Percentiles rank a stretch among this genome's conserved stretches.
Evolutionary conservation across 2,888 invertebrate genomes (phyloP).

Genomic region (Trissonchulus latispiculum): DNA sequence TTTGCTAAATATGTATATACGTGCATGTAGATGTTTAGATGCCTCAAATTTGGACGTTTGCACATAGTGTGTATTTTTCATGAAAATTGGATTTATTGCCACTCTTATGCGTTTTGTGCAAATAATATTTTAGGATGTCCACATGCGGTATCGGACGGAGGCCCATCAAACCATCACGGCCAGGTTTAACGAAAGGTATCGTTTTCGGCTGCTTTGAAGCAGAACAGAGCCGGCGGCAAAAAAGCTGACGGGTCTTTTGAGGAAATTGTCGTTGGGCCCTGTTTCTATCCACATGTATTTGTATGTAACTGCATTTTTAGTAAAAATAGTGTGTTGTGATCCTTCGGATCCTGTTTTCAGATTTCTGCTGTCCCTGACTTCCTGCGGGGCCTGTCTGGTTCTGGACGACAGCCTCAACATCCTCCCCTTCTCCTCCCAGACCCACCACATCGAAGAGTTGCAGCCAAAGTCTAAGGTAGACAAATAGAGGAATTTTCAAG

Average conservation of each 20-base stretch:
- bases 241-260: too few relatives aligned
- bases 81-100: slow-evolving; percentile 6
- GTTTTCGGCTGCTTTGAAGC: too few relatives aligned
- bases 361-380: slow-evolving; percentile 76
- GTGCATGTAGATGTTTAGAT: too few relatives aligned
- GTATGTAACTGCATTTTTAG: too few relatives aligned
- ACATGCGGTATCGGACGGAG: slow-evolving; percentile 85
- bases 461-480: slow-evolving; percentile 39
- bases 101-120: background rate
- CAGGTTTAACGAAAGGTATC: slow-evolving; percentile 79
- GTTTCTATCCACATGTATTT: too few relatives aligned
- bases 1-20: too few relatives aligned
- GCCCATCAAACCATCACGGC: slow-evolving; percentile 80
- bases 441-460: slow-evolving; percentile 66
- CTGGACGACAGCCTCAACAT: slow-evolving; percentile 85
- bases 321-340: too few relatives aligned
- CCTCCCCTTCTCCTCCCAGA: slow-evolving; percentile 79
- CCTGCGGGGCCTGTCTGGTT: slow-evolving; percentile 77
- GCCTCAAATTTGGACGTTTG: too few relatives aligned
- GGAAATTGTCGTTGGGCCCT: too few relatives aligned
- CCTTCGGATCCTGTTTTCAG: slow-evolving; percentile 43
- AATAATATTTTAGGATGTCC: slow-evolving; percentile 62
- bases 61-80: background rate
- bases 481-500: background rate
- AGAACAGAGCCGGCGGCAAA: too few relatives aligned